Percentiles rank a stretch among this genome's conserved stretches.
These are phyloP conservation scores for Iselma pallidipennis DNA, from an alignment of 2,888 invertebrate genomes.

Conservation along the genomic window DNA sequence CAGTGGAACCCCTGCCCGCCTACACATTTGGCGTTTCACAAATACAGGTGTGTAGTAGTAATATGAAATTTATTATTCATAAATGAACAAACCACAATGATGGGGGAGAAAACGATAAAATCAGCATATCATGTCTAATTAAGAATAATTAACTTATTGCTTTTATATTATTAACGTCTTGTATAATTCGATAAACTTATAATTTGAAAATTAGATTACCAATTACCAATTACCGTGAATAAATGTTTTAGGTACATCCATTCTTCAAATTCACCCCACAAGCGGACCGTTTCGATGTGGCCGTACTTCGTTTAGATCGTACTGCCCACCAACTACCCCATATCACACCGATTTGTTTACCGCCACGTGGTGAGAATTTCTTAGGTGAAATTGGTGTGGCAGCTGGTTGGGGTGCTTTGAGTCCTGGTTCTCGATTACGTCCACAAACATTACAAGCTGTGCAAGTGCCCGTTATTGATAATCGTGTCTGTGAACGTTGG, in stretches of 20 bases:
- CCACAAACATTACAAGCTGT: conserved; percentile 91
- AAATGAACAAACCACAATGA: too few species aligned
- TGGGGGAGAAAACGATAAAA: too few species aligned
- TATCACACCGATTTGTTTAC: conserved; percentile 89
- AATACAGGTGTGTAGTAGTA: conserved; percentile 78
- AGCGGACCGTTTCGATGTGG: conserved; percentile 89
- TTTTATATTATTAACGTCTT: too few species aligned
- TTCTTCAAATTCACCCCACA: conserved; percentile 93
- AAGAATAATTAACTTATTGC: too few species aligned
- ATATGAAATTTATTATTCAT: too few species aligned
- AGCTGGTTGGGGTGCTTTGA: conserved; percentile 90
- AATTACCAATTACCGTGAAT: too few species aligned
- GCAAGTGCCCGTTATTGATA: conserved; percentile 92
- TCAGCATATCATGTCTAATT: too few species aligned
- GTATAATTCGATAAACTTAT: too few species aligned
- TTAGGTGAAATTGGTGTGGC: conserved; percentile 91
- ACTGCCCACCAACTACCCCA: conserved; percentile 91
- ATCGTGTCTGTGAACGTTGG: conserved; percentile 73
- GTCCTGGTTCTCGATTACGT: conserved; percentile 80
- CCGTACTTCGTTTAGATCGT: conserved; percentile 83
- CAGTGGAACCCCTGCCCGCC: conserved; percentile 87
- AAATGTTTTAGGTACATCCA: conserved; percentile 83
- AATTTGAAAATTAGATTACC: too few species aligned
- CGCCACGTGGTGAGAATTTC: conserved; percentile 87
- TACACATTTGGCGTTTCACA: conserved; percentile 91